Percentiles rank a stretch among this genome's conserved stretches.
phyloP scores from a whole-genome alignment of 2,888 invertebrate genomes.

The Tuberolachnus salignus region DNA sequence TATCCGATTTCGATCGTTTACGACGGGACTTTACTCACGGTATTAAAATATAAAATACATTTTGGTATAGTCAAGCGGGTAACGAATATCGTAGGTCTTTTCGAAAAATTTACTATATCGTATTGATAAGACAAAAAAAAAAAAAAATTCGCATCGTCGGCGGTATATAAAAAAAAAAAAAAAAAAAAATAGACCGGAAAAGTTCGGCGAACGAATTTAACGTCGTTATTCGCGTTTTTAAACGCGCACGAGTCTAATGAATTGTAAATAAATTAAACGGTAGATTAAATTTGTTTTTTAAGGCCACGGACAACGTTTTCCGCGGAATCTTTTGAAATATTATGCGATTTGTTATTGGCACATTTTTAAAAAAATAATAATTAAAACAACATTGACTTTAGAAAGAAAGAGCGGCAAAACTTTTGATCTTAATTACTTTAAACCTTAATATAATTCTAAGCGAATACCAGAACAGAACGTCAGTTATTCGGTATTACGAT shows the following conservation, averaged over 20 bases:
- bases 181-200: neutral
- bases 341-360: slow-evolving; percentile 21
- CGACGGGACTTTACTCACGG: neutral
- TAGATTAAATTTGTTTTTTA: slow-evolving; percentile 37
- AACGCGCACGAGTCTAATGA: slow-evolving; percentile 37
- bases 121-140: neutral
- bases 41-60: too few species aligned
- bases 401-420: neutral
- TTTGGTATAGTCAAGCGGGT: neutral
- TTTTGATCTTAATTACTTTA: too few species aligned
- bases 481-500: too few species aligned
- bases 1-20: slow-evolving; percentile 5
- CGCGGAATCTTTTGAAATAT: slow-evolving; percentile 22
- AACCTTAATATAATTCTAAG: too few species aligned
- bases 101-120: neutral
- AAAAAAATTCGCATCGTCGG: neutral
- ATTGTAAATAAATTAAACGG: slow-evolving; percentile 47
- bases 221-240: slow-evolving; percentile 26
- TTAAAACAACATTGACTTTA: slow-evolving; percentile 34
- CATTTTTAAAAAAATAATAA: slow-evolving; percentile 16
- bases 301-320: slow-evolving; percentile 14
- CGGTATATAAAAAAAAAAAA: neutral
- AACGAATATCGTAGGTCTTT: neutral
- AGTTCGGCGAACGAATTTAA: neutral
- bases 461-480: slow-evolving; percentile 1